These are phyloP conservation scores for Chiroxiphia lanceolata DNA, from an alignment of 2,797 vertebrate genomes.

Conservation along the genomic window DNA sequence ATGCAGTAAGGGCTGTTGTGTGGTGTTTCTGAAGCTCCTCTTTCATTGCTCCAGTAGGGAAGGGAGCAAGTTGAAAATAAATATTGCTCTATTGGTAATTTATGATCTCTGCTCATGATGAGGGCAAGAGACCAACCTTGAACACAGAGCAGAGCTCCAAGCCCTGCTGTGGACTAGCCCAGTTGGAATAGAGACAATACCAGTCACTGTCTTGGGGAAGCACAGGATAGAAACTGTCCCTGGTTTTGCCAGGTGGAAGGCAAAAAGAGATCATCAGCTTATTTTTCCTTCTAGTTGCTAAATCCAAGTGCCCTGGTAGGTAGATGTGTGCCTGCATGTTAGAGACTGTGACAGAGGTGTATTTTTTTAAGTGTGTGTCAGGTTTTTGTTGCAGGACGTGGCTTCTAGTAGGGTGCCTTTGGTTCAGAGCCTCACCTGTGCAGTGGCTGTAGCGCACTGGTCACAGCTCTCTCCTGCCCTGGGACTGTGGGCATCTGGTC, in stretches of 20 bases:
- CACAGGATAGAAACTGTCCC: background rate
- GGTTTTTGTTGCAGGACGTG: background rate
- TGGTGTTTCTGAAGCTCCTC: background rate
- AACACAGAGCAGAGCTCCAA: background rate
- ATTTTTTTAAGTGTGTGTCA: background rate
- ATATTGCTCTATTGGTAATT: background rate
- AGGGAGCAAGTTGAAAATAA: background rate
- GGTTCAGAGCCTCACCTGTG: background rate
- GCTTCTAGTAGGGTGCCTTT: background rate
- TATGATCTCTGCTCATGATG: background rate
- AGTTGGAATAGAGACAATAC: background rate
- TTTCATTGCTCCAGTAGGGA: background rate
- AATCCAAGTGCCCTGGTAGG: background rate
- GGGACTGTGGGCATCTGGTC: background rate
- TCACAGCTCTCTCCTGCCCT: background rate
- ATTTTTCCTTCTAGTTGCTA: background rate
- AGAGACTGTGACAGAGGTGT: background rate
- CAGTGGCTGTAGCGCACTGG: background rate
- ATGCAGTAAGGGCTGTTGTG: background rate
- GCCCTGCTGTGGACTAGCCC: background rate
- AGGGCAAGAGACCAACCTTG: background rate
- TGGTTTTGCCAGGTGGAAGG: background rate
- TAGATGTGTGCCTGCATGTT: background rate
- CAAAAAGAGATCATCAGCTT: background rate
- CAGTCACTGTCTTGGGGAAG: background rate